Percentiles rank a stretch among this genome's conserved stretches.
Conservation (phyloP, 2,113 vertebrate species). For the Pristiophorus japonicus region DNA sequence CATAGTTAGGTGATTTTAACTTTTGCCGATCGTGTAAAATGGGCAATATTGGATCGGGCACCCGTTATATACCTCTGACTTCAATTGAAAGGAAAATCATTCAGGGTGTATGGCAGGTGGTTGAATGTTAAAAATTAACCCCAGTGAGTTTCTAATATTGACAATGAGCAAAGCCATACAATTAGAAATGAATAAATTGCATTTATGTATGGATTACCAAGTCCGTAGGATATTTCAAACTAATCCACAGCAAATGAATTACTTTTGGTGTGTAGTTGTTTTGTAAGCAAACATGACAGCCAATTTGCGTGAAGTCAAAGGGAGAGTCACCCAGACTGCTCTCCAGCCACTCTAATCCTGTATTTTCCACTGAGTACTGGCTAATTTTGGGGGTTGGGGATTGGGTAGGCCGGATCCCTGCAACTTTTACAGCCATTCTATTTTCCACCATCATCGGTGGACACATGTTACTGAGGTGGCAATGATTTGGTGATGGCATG, state of each 20-base stretch:
- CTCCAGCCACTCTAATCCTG: not conserved
- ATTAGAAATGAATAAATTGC: not conserved
- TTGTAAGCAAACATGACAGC: not conserved
- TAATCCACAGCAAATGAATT: not conserved
- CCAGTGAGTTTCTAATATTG: not conserved
- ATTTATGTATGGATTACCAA: not conserved
- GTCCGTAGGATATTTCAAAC: not conserved
- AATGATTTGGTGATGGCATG: no score
- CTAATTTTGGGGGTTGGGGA: not conserved
- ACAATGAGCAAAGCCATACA: not conserved
- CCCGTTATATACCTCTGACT: not conserved
- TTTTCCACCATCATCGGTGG: not conserved
- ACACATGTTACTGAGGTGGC: no score
- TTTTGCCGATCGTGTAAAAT: no score
- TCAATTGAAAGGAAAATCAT: not conserved
- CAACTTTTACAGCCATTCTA: not conserved
- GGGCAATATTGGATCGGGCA: not conserved
- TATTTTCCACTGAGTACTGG: not conserved
- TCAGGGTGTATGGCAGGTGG: not conserved
- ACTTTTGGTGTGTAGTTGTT: not conserved
- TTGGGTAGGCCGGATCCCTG: not conserved
- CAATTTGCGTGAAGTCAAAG: not conserved
- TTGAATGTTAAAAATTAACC: not conserved
- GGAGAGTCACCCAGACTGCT: not conserved
- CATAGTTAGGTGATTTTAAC: no score